These are phyloP conservation scores for Pycnonotus jocosus DNA, from an alignment of 2,113 vertebrate species.

Conservation along the genomic window DNA sequence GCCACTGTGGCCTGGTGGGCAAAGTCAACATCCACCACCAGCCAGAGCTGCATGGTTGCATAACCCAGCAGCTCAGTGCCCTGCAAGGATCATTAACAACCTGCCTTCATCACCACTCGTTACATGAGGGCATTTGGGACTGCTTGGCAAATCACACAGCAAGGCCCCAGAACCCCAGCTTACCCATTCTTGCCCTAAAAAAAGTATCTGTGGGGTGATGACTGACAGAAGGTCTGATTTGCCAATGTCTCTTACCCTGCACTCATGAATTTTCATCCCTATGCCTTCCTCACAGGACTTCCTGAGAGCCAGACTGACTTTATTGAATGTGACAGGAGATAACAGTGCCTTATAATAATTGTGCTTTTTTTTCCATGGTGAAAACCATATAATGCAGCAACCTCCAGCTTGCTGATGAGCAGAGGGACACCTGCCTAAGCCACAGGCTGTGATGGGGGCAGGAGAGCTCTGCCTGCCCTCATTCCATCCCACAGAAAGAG, in stretches of 20 bases:
- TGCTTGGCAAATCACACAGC: background rate
- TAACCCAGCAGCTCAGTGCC: background rate
- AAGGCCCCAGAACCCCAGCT: background rate
- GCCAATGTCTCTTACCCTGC: background rate
- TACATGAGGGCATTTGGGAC: background rate
- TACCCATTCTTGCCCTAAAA: background rate
- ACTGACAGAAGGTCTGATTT: background rate
- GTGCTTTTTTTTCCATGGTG: background rate
- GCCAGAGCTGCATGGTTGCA: background rate
- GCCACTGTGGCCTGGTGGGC: background rate
- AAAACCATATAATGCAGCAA: background rate
- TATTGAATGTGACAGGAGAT: slow-evolving; percentile 10
- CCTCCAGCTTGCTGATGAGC: background rate
- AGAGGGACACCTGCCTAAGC: background rate
- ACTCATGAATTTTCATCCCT: background rate
- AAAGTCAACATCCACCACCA: background rate
- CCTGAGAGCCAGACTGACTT: background rate
- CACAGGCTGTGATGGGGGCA: background rate
- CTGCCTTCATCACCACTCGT: background rate
- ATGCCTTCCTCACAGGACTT: background rate
- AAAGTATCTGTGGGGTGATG: background rate
- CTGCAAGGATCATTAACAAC: background rate
- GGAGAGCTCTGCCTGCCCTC: background rate
- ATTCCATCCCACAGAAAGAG: background rate
- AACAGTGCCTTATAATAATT: slow-evolving; percentile 4